phyloP scores from a whole-genome alignment of 2,113 vertebrate species.

The Brachionichthys hirsutus region DNA sequence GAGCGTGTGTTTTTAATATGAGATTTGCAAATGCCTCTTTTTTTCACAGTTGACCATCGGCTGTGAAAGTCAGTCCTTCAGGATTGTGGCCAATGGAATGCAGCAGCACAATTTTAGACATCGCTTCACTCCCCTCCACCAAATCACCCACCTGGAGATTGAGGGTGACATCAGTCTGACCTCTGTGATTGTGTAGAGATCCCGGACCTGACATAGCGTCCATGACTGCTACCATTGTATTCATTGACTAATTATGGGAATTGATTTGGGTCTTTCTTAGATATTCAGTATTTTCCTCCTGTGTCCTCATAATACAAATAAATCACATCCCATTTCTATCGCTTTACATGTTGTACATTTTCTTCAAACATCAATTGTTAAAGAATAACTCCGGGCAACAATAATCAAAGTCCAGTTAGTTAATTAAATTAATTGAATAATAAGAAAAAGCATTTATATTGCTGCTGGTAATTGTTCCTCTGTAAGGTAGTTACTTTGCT shows the following conservation, averaged over 20 bases:
- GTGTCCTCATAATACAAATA: neutral
- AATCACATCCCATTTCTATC: neutral
- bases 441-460: too few relatives aligned
- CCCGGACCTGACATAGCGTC: neutral
- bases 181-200: conserved; percentile 62
- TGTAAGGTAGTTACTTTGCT: too few relatives aligned
- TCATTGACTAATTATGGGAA: too few relatives aligned
- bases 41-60: conserved; percentile 68
- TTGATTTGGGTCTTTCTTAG: neutral
- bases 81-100: conserved; percentile 67
- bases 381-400: neutral
- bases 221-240: too few relatives aligned
- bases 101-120: conserved; percentile 65
- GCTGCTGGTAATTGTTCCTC: too few relatives aligned
- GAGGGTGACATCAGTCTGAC: conserved; percentile 67
- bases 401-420: neutral
- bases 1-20: neutral
- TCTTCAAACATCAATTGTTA: neutral
- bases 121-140: conserved; percentile 41
- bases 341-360: neutral
- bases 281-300: neutral
- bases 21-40: neutral
- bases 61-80: conserved; percentile 66
- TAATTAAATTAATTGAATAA: neutral
- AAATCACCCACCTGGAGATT: conserved; percentile 67